These are phyloP conservation scores for Choloepus didactylus DNA, from an alignment of 2,797 vertebrate species.

Conservation along the genomic window DNA sequence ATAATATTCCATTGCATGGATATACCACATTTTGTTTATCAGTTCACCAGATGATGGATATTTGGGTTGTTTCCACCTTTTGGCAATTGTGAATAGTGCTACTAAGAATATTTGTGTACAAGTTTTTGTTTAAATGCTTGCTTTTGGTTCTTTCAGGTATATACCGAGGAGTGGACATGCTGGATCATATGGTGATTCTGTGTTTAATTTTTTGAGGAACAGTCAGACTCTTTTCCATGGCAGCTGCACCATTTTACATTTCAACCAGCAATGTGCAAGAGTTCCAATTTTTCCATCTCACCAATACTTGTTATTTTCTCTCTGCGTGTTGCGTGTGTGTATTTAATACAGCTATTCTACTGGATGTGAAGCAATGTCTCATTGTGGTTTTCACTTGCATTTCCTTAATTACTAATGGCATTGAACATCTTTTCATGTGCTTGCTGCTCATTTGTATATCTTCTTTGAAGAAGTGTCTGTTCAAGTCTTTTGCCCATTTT, in stretches of 20 bases:
- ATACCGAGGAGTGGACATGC: not conserved
- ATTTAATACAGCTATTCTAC: no score
- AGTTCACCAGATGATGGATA: not conserved
- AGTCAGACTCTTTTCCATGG: not conserved
- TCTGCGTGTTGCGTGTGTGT: not conserved
- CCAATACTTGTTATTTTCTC: not conserved
- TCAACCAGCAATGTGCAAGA: not conserved
- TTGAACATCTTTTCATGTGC: not conserved
- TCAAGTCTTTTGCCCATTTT: not conserved
- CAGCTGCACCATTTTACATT: not conserved
- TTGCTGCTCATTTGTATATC: not conserved
- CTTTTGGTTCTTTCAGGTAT: not conserved
- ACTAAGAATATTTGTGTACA: not conserved
- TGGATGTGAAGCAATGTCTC: not conserved
- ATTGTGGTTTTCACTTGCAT: not conserved
- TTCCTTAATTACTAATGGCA: not conserved
- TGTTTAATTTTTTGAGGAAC: not conserved
- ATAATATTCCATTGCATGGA: not conserved
- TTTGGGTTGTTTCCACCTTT: not conserved
- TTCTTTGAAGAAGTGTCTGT: not conserved
- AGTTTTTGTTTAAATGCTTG: not conserved
- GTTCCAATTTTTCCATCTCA: not conserved
- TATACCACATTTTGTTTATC: not conserved
- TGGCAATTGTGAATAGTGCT: not conserved
- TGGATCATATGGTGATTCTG: not conserved